Evolutionary conservation across 2,888 invertebrate genomes (phyloP).

Genomic region (Philaethria dido): DNA sequence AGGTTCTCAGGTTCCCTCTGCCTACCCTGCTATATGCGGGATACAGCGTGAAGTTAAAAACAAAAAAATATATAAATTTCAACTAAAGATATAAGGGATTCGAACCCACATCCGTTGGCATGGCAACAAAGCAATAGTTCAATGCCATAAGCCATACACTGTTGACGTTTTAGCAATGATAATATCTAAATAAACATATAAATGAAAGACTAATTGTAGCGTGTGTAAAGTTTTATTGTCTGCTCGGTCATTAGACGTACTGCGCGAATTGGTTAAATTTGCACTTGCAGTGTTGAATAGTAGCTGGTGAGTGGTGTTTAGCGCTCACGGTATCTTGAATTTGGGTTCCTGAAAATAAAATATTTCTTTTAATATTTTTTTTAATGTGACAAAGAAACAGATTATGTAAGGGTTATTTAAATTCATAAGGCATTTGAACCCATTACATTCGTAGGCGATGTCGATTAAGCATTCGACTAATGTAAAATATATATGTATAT

Average conservation of each 20-base stretch:
- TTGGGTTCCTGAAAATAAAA: conserved; percentile 7
- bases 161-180: conserved; percentile 22
- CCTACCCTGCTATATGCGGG: too few species aligned
- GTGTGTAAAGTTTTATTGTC: conserved; percentile 45
- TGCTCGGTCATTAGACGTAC: conserved; percentile 37
- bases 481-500: too few species aligned
- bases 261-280: conserved; percentile 41
- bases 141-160: conserved; percentile 18
- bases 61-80: neutral
- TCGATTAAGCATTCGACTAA: too few species aligned
- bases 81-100: too few species aligned
- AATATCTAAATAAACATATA: conserved; percentile 29
- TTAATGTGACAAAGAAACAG: too few species aligned
- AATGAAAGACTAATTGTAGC: conserved; percentile 44
- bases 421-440: neutral
- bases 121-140: neutral
- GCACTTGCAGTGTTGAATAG: conserved; percentile 30
- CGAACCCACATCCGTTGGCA: neutral
- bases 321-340: conserved; percentile 5
- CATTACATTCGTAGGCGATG: neutral
- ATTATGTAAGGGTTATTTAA: too few species aligned
- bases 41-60: too few species aligned
- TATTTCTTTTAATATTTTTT: neutral
- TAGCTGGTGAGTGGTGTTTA: conserved; percentile 23
- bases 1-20: too few species aligned